Base-by-base conservation (phyloP, 2,113 vertebrate genomes). In the Sebastes fasciatus region DNA sequence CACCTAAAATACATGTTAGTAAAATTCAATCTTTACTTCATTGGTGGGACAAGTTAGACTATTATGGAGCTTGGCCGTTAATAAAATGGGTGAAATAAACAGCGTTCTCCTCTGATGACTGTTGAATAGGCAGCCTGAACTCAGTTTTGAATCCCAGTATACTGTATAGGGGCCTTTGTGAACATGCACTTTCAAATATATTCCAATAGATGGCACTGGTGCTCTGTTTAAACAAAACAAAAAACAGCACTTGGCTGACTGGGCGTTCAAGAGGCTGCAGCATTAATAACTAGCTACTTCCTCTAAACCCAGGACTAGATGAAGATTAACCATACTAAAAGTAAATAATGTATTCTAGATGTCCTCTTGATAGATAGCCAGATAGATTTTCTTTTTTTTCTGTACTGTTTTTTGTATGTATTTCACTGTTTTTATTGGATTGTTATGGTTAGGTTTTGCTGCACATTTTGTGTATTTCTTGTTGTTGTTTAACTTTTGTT, bases 181-280 rank as follows among this genome's bases (percentile, higher is more conserved):
- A 83, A 49, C 43, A n/a, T 85, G 91, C 23, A 60, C 55, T 89
- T 72, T 72, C 57, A 48, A 4, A 23, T 1, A 42, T 43, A 1
- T 11, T 43, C 85, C 93, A 87, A 49, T 76, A 92, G 93, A 73
- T 88, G 91, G 89, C 75, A 78, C 9, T 81, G 26, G 40, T 83
- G 77, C n/a, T 79, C 62, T 66, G 43, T 71, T 77, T 2, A 34
- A 34, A 34, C n/a, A 34, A 34, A 34, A 34, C 13, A 54, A 75
- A 68, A 66, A 70, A 11, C 2, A 19, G 8, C 45, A 57, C 8
- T 14, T 34, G 3, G 2, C 13, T 9, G 14, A 46, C 2, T 42
- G 1, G 0, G 1, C 14, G 19, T n/a, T 4, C 1, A 43, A 62
- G 14, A 12, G 23, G 8, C 7, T 72, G 5, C 10, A 55, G 13